A percentile compares a stretch with the other conserved stretches of the same genome.
phyloP scores from a whole-genome alignment of 2,797 vertebrate species.

The Brachymystax lenok region DNA sequence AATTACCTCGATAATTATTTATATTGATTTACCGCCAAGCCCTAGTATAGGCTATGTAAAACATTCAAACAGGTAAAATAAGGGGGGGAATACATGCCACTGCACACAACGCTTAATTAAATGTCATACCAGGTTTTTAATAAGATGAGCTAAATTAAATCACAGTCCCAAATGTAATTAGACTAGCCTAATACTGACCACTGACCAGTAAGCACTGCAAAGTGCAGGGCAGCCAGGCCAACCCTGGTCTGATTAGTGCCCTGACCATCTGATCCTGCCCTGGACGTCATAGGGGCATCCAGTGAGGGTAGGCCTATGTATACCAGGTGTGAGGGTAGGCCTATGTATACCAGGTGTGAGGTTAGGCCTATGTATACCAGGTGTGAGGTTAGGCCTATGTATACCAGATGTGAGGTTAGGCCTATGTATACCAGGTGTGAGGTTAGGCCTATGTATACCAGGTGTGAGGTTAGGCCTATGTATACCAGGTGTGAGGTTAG shows the following conservation, averaged over 20 bases:
- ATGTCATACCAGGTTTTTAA: too few species aligned
- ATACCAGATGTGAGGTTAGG: too few species aligned
- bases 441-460: too few species aligned
- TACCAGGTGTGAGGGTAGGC: background rate
- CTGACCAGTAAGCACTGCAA: background rate
- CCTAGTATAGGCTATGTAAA: background rate
- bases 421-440: too few species aligned
- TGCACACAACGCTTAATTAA: background rate
- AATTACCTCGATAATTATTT: too few species aligned
- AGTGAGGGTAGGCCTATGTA: background rate
- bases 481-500: too few species aligned
- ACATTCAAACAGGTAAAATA: background rate
- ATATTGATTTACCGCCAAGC: too few species aligned
- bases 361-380: too few species aligned
- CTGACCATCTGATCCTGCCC: background rate
- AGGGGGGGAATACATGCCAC: background rate
- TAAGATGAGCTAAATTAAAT: background rate
- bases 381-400: too few species aligned
- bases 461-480: too few species aligned
- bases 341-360: too few species aligned
- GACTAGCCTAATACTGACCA: background rate
- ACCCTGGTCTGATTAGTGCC: background rate
- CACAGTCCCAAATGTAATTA: background rate
- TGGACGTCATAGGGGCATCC: background rate
- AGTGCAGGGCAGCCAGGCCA: background rate